Evolutionary conservation across 2,888 invertebrate species (phyloP).

Genomic region (Amphipoea lucens): DNA sequence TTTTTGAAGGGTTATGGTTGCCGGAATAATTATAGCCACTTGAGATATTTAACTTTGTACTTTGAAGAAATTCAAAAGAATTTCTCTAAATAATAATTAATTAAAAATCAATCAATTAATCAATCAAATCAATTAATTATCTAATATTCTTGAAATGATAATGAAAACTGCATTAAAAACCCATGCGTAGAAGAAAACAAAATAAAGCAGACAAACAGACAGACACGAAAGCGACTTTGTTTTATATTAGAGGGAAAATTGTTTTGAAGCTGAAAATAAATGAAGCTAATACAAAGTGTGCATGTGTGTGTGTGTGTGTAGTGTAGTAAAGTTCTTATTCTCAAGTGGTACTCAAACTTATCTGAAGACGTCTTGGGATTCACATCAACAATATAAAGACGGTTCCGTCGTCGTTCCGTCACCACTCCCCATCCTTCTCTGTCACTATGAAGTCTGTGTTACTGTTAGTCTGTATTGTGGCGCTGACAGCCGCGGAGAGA

Average conservation of each 20-base stretch:
- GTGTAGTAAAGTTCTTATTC: background rate
- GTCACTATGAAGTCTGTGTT: background rate
- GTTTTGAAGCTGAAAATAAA: background rate
- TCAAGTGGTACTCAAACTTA: constrained; percentile 1
- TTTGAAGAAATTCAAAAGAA: too few relatives aligned
- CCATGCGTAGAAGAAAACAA: too few relatives aligned
- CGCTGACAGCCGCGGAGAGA: background rate
- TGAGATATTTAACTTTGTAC: too few relatives aligned
- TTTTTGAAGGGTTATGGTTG: too few relatives aligned
- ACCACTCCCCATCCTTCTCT: background rate
- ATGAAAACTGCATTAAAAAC: too few relatives aligned
- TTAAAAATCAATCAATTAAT: too few relatives aligned
- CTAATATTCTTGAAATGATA: too few relatives aligned
- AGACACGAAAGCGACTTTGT: background rate
- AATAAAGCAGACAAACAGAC: background rate
- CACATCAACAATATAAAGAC: background rate
- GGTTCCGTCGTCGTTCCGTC: background rate
- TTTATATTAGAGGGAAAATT: background rate
- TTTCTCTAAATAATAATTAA: too few relatives aligned
- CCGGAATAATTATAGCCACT: too few relatives aligned
- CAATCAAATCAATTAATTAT: too few relatives aligned
- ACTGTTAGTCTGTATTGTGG: background rate
- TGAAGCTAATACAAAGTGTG: background rate
- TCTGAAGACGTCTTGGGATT: background rate
- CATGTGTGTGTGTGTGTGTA: too few relatives aligned